phyloP scores from a whole-genome alignment of 2,888 invertebrate species.

The Subacronicta megacephala region DNA sequence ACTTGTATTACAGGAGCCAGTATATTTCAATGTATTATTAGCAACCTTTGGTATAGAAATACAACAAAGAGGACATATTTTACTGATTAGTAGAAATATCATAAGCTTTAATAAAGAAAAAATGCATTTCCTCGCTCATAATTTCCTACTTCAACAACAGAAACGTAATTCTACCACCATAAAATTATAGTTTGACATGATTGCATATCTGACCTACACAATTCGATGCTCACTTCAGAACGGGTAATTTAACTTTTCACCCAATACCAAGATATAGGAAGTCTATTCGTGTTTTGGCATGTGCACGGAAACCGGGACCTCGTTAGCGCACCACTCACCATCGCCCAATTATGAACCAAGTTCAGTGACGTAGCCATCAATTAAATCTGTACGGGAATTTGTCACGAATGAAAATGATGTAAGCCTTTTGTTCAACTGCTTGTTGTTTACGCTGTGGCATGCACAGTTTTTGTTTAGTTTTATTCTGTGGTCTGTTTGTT shows the following conservation, averaged over 20 bases:
- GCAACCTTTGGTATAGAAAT: no score
- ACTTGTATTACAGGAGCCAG: no score
- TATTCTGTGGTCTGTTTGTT: conserved; percentile 25
- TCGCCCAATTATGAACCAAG: conserved; percentile 80
- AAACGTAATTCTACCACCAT: background rate
- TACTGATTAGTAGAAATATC: no score
- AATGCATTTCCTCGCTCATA: background rate
- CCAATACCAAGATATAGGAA: conserved; percentile 43
- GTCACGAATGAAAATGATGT: conserved; percentile 58
- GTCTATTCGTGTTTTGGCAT: conserved; percentile 80
- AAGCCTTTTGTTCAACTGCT: conserved; percentile 50
- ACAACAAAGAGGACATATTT: no score
- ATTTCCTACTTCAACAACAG: background rate
- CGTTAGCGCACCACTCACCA: conserved; percentile 79
- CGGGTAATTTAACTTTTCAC: conserved; percentile 25
- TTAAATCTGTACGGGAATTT: conserved; percentile 73
- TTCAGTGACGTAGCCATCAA: conserved; percentile 75
- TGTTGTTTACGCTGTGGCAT: conserved; percentile 36
- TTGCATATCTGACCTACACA: conserved; percentile 10
- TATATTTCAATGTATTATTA: no score
- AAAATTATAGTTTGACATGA: conserved; percentile 1
- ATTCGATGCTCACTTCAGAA: conserved; percentile 7
- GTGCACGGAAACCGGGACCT: conserved; percentile 65
- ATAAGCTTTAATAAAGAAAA: no score
- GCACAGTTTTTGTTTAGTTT: conserved; percentile 48